Evolutionary conservation across 1,140 invertebrate species (phyloP), one percentile per base, ranked within the genome.

Genomic region (Babylonia areolata): DNA sequence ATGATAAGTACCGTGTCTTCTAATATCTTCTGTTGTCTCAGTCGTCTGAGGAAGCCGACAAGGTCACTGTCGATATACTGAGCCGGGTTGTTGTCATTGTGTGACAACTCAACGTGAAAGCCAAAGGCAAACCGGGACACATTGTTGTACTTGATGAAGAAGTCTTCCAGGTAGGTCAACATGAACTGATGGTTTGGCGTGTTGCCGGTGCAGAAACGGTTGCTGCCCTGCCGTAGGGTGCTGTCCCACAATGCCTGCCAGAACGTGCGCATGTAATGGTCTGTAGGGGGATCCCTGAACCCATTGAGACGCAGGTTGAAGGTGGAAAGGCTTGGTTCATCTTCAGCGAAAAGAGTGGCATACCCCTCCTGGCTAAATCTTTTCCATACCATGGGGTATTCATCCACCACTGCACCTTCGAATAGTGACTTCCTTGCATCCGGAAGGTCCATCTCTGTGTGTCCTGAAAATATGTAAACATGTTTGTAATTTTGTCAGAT

Each of bases 91-190:
- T 97, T 97, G 84, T 97, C 96, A 91, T 97, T 97, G 89, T 99
- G 98, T 0, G 97, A 98, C n/a, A 99, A 95, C 92, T 98, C 97
- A 0, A 96, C 96, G 91, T 98, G 97, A 94, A 99, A 98, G 9
- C 96, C 96, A 92, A 99, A 98, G 1, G 96, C 94, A 93, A 98
- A 99, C 90, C 97, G 97, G 5, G 97, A 97, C 81, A 96, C 95
- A 79, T 90, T 91, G 93, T 95, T 93, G 95, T 97, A 96, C 92
- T 94, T 94, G 40, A 95, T 90, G 88, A 96, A 96, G 91, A 97
- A 96, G 42, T 96, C 94, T 90, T 95, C 95, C 0, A 96, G 93
- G 88, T 96, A 97, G 87, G 96, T 95, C 87, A 97, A 91, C 95
- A 96, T 95, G 17, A 96, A 94, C 39, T 86, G 85, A 93, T 98